These are phyloP conservation scores for Eristalinus sepulchralis DNA, from an alignment of 2,888 invertebrate species.

Conservation along the genomic window DNA sequence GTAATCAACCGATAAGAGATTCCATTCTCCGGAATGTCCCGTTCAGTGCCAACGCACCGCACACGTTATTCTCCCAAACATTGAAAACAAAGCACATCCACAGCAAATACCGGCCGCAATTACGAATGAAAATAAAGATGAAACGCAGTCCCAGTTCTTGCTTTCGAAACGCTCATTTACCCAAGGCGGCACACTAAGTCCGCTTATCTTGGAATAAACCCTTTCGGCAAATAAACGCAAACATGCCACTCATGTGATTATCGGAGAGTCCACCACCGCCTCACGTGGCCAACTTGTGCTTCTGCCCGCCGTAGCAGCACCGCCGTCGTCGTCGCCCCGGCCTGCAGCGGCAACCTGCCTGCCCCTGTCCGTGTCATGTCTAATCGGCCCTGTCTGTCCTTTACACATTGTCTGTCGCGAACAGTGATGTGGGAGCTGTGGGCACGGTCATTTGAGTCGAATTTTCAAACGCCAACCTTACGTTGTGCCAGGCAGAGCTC, in stretches of 20 bases:
- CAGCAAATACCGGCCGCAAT: not conserved
- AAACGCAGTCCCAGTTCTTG: not conserved
- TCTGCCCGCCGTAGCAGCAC: not conserved
- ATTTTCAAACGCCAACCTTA: not conserved
- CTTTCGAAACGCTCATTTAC: conserved; percentile 10
- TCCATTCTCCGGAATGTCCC: too few species aligned
- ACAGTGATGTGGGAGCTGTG: too few species aligned
- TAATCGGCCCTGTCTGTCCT: not conserved
- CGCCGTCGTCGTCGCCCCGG: too few species aligned
- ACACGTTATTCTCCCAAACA: not conserved
- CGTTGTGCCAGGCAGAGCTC: not conserved
- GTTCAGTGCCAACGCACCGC: not conserved
- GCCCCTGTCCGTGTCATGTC: not conserved
- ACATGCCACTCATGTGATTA: not conserved
- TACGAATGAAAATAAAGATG: not conserved
- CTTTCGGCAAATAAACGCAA: not conserved
- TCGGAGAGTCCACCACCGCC: not conserved
- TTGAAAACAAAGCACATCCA: not conserved
- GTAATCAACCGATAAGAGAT: too few species aligned
- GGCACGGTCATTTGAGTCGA: not conserved
- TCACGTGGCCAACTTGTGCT: conserved; percentile 40
- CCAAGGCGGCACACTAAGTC: not conserved
- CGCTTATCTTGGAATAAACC: conserved; percentile 19
- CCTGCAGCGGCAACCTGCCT: not conserved
- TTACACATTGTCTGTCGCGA: not conserved